Evolutionary conservation across 2,113 vertebrate species (phyloP).

Genomic region (Plotosus lineatus): DNA sequence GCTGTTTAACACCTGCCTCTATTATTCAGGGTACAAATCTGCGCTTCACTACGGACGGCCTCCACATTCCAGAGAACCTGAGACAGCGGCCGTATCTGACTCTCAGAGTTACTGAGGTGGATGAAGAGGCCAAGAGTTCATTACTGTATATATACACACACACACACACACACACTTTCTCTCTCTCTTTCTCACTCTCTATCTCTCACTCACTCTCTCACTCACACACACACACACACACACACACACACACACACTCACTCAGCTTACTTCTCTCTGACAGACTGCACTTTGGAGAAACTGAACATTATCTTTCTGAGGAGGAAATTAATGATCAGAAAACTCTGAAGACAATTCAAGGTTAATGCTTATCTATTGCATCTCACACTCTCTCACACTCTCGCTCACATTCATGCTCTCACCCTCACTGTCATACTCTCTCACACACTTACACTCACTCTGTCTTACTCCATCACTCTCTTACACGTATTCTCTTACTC

Average conservation of each 20-base stretch:
- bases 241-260: not conserved
- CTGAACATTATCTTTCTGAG: constrained; percentile 19
- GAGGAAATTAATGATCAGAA: constrained; percentile 35
- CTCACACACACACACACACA: constrained; percentile 3
- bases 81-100: constrained; percentile 69
- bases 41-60: constrained; percentile 73
- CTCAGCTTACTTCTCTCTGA: not conserved
- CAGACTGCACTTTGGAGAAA: constrained; percentile 39
- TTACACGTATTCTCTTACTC: no score
- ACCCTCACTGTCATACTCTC: no score
- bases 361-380: constrained; percentile 32
- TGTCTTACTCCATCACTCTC: no score
- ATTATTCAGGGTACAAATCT: constrained; percentile 75
- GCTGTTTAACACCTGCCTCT: constrained; percentile 2
- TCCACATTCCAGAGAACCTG: constrained; percentile 74
- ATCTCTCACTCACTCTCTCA: not conserved
- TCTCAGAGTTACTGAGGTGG: constrained; percentile 74
- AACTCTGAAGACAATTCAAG: constrained; percentile 36
- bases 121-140: constrained; percentile 67
- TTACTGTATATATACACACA: constrained; percentile 68
- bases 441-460: no score
- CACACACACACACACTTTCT: not conserved
- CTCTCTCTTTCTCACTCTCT: no score
- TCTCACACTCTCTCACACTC: not conserved
- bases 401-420: no score